These are phyloP conservation scores for Pterostichus madidus DNA, from an alignment of 2,888 invertebrate species.

Conservation along the genomic window DNA sequence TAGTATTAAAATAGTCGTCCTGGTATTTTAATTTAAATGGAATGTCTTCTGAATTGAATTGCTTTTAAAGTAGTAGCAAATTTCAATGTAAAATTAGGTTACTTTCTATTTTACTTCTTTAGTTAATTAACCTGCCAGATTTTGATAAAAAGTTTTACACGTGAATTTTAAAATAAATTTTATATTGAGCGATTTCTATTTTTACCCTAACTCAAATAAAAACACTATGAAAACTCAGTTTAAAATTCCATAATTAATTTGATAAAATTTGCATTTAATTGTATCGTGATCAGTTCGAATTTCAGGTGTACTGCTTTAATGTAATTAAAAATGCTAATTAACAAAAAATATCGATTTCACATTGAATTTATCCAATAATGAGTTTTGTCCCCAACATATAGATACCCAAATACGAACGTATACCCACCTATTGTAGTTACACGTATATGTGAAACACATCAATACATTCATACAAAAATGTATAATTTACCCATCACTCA, in stretches of 20 bases:
- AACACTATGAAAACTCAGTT: background rate
- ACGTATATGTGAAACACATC: background rate
- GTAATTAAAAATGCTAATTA: conserved; percentile 55
- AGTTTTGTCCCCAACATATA: conserved; percentile 34
- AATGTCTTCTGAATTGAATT: conserved; percentile 48
- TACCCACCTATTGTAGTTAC: background rate
- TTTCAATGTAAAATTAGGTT: background rate
- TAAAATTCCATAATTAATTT: conserved; percentile 22
- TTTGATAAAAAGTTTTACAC: background rate
- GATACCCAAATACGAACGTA: conserved; percentile 1
- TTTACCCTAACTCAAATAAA: too few species aligned
- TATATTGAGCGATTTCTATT: too few species aligned
- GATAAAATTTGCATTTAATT: conserved; percentile 31
- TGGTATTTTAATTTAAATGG: conserved; percentile 62
- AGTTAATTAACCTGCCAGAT: background rate
- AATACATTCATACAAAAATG: conserved; percentile 14
- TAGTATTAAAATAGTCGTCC: conserved; percentile 55
- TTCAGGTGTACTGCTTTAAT: conserved; percentile 36
- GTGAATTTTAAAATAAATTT: background rate
- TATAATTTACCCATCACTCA: background rate
- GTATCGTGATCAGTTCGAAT: background rate
- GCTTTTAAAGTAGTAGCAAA: conserved; percentile 1
- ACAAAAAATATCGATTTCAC: conserved; percentile 45
- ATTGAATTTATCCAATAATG: conserved; percentile 44
- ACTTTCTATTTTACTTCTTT: background rate